phyloP scores from a whole-genome alignment of 2,113 vertebrate genomes.

The Menura novaehollandiae region DNA sequence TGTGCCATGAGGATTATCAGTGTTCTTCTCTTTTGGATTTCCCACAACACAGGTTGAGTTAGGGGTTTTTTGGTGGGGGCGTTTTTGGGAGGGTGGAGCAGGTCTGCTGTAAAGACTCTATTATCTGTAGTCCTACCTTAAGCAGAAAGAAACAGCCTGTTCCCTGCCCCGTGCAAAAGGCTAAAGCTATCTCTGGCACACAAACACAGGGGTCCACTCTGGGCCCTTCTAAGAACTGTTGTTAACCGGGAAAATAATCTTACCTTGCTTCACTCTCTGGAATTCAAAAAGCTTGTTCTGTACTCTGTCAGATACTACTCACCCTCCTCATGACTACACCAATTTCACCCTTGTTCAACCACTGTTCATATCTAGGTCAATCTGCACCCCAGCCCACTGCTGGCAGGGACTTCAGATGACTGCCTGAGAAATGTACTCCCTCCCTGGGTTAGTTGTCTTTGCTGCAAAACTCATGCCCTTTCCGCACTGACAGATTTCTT shows the following conservation, averaged over 20 bases:
- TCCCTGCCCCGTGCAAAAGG: not conserved
- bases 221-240: not conserved
- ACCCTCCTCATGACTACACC: not conserved
- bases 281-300: not conserved
- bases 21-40: not conserved
- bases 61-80: not conserved
- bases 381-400: not conserved
- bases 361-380: not conserved
- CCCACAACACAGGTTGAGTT: not conserved
- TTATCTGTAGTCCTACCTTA: not conserved
- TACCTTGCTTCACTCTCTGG: not conserved
- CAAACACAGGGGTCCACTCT: not conserved
- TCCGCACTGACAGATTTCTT: not conserved
- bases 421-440: not conserved
- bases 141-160: not conserved
- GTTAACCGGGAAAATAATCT: not conserved
- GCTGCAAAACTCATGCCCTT: not conserved
- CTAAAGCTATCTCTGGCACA: not conserved
- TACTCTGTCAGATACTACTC: not conserved
- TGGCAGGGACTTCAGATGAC: not conserved
- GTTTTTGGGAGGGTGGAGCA: not conserved
- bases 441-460: not conserved
- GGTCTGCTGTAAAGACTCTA: not conserved
- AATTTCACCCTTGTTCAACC: not conserved
- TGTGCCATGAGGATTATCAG: not conserved